These are phyloP conservation scores for Ditula angustiorana DNA, from an alignment of 2,888 invertebrate species.

Conservation along the genomic window DNA sequence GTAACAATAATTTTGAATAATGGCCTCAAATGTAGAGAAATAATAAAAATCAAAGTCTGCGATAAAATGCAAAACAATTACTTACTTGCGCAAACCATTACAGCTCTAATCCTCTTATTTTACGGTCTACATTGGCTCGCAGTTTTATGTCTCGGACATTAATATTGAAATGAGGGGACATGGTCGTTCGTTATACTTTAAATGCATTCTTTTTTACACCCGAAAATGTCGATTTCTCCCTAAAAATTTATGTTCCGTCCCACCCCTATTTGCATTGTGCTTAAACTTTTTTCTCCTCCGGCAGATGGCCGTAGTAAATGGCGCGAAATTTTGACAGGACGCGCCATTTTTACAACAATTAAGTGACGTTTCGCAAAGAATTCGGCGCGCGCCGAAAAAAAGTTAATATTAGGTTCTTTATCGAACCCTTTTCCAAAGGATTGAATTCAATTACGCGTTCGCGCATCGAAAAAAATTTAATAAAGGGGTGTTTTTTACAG, in stretches of 20 bases:
- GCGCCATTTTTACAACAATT: slow-evolving; percentile 77
- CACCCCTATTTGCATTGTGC: slow-evolving; percentile 84
- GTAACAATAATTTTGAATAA: slow-evolving; percentile 51
- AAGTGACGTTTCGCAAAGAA: slow-evolving; percentile 60
- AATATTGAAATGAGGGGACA: slow-evolving; percentile 80
- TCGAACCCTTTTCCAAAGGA: slow-evolving; percentile 84
- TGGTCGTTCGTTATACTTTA: slow-evolving; percentile 73
- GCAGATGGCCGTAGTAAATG: slow-evolving; percentile 82
- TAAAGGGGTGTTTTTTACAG: slow-evolving; percentile 75
- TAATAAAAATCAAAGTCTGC: slow-evolving; percentile 65
- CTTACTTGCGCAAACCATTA: slow-evolving; percentile 47
- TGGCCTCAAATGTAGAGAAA: slow-evolving; percentile 58
- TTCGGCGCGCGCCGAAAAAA: slow-evolving; percentile 57
- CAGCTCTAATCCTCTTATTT: slow-evolving; percentile 46
- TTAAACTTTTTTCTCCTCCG: slow-evolving; percentile 70
- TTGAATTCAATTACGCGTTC: slow-evolving; percentile 78
- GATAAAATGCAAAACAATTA: slow-evolving; percentile 56
- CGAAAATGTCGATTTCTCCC: slow-evolving; percentile 79
- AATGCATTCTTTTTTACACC: slow-evolving; percentile 75
- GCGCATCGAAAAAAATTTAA: slow-evolving; percentile 61
- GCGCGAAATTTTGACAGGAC: slow-evolving; percentile 84
- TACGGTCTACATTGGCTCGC: slow-evolving; percentile 50
- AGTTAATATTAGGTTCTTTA: slow-evolving; percentile 74
- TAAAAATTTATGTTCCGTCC: slow-evolving; percentile 78
- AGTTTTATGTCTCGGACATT: slow-evolving; percentile 59